A percentile compares a stretch with the other conserved stretches of the same genome.
Conservation (phyloP, 1,140 invertebrate genomes). For the Bradynema listronoti region DNA sequence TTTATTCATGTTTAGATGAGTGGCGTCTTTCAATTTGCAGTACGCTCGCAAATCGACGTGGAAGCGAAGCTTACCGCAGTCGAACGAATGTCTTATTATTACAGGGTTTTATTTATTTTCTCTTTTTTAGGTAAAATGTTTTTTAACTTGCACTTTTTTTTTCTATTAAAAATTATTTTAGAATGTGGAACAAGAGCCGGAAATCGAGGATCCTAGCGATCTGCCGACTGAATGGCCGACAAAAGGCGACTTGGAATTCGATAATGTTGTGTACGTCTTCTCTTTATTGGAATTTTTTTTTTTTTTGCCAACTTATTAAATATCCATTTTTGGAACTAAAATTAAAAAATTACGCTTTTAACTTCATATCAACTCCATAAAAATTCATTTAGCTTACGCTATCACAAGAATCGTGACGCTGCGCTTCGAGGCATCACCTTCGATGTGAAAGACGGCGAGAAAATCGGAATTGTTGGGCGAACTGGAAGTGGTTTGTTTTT, state of each 20-base stretch:
- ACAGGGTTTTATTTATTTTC: constrained; percentile 52
- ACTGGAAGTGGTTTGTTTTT: constrained; percentile 60
- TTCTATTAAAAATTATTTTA: constrained; percentile 18
- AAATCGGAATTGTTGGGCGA: constrained; percentile 64
- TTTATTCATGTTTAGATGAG: no score
- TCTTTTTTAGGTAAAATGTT: constrained; percentile 10
- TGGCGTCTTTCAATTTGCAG: constrained; percentile 67
- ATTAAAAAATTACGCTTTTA: neutral
- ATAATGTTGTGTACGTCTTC: constrained; percentile 43
- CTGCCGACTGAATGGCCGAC: constrained; percentile 44
- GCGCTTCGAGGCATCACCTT: constrained; percentile 52
- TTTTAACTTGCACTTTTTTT: neutral
- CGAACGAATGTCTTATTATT: constrained; percentile 63
- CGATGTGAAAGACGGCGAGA: constrained; percentile 40
- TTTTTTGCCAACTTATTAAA: no score
- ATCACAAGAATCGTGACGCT: constrained; percentile 25
- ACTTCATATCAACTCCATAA: constrained; percentile 8
- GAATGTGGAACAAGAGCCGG: constrained; percentile 46
- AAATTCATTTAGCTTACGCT: constrained; percentile 45
- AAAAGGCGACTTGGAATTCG: constrained; percentile 44
- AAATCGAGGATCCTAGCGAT: constrained; percentile 23
- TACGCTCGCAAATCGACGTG: constrained; percentile 65
- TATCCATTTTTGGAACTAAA: no score
- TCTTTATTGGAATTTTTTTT: constrained; percentile 16
- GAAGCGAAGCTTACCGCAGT: constrained; percentile 68